Evolutionary conservation across 2,113 vertebrate species (phyloP), one percentile per base, ranked within the genome.

Genomic region (Sinosuthora webbiana): DNA sequence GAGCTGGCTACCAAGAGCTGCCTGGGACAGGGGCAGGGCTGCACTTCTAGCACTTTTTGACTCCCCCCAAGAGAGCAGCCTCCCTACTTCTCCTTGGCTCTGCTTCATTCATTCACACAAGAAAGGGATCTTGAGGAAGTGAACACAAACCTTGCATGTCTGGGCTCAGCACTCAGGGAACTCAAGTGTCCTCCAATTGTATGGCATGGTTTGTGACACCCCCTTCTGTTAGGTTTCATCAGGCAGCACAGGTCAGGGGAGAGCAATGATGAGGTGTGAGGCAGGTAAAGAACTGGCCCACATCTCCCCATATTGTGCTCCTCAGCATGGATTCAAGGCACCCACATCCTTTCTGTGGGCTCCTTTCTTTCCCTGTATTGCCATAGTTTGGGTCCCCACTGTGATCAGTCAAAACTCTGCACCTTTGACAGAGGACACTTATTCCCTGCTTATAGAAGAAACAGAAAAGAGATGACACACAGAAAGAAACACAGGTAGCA

Each of bases 131-230:
- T 47, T 7, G 10, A 85, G 50, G 63, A 92, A 74, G 9, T 13
- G 23, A 67, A 33, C 11, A 56, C 8, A 75, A 85, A 45, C 31
- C 6, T 65, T 73, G 30, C 20, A 57, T 69, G 18, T 68, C 50
- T 39, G 11, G 25, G 33, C 42, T 62, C 22, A 57, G 49, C 49
- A 90, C 17, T 39, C 6, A 3, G 59, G 49, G 15, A 45, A 62
- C 25, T 50, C 10, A 4, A 8, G 25, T 27, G 7, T 80, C 20
- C 33, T 84, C n/a, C 0, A 0, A 5, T 28, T 15, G 28, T 10
- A 18, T 10, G 24, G 39, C 2, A 18, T 7, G 8, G 31, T 80
- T 75, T 68, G 28, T 75, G 28, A 81, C 49, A 81, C 10, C 13
- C 7, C 3, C 22, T 93, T 59, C 74, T 45, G 4, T 45, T 49